These are phyloP conservation scores for Bombus difficillimus DNA, from an alignment of 1,140 invertebrate genomes.

Conservation along the genomic window DNA sequence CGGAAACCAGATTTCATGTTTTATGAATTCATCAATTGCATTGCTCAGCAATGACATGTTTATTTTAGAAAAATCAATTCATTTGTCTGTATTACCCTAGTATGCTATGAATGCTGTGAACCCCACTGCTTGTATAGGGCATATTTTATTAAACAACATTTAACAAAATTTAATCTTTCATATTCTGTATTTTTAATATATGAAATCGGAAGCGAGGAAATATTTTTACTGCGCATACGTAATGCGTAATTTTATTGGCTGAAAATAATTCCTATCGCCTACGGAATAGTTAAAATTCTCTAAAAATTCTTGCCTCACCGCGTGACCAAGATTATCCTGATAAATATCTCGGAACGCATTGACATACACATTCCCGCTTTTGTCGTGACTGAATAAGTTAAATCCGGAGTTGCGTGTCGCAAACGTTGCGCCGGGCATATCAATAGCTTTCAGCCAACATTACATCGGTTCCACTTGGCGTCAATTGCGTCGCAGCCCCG, in stretches of 20 bases:
- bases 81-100: neutral
- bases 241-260: neutral
- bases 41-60: neutral
- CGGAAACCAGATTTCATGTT: no score
- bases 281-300: no score
- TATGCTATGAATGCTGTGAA: neutral
- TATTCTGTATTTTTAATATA: no score
- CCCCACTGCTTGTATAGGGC: fast-evolving
- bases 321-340: neutral
- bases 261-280: no score
- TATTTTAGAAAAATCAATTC: neutral
- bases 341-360: neutral
- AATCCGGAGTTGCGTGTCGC: no score
- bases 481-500: constrained; percentile 11
- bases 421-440: constrained; percentile 6
- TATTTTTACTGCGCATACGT: no score
- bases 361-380: neutral
- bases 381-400: neutral
- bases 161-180: neutral
- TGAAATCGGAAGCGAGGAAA: no score
- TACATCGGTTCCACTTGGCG: constrained; percentile 3
- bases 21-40: no score
- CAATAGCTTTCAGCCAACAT: constrained; percentile 6
- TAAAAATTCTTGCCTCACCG: no score
- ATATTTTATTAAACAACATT: neutral